phyloP scores from a whole-genome alignment of 2,888 invertebrate genomes.

The Sarcophaga subvicina region DNA sequence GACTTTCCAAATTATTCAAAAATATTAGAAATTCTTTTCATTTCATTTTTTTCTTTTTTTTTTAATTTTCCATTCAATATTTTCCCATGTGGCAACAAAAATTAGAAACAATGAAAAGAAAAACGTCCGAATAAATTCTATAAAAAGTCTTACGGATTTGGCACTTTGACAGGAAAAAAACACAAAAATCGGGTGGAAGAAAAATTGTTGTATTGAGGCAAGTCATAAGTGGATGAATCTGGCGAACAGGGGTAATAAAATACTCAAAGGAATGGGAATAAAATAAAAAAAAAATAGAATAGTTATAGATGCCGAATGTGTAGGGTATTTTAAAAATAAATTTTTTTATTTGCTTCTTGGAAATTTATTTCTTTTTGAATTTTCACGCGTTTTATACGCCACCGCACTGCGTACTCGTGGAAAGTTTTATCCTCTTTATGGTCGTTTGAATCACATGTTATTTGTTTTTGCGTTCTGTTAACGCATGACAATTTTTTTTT shows the following conservation, averaged over 20 bases:
- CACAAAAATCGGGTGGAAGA: too few relatives aligned
- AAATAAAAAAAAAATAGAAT: not conserved
- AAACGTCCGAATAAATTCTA: not conserved
- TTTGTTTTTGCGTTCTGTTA: not conserved
- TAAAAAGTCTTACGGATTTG: not conserved
- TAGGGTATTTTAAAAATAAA: not conserved
- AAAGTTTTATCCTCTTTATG: slow-evolving; percentile 1
- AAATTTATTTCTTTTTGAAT: not conserved
- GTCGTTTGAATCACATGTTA: not conserved
- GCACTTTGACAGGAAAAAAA: slow-evolving; percentile 19
- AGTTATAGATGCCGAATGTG: not conserved
- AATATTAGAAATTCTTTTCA: not conserved
- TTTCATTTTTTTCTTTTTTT: not conserved
- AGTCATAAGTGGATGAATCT: not conserved
- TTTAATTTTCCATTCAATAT: not conserved
- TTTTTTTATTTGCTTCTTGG: not conserved
- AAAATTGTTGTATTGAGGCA: not conserved
- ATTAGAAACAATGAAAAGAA: not conserved
- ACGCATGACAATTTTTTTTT: not conserved
- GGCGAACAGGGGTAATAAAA: not conserved
- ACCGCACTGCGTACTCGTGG: not conserved
- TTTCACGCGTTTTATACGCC: not conserved
- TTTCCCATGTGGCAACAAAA: not conserved
- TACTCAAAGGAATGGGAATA: not conserved
- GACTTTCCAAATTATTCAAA: not conserved